These are phyloP conservation scores for Acanthococcus lagerstroemiae DNA, from an alignment of 2,888 invertebrate genomes.

Conservation along the genomic window DNA sequence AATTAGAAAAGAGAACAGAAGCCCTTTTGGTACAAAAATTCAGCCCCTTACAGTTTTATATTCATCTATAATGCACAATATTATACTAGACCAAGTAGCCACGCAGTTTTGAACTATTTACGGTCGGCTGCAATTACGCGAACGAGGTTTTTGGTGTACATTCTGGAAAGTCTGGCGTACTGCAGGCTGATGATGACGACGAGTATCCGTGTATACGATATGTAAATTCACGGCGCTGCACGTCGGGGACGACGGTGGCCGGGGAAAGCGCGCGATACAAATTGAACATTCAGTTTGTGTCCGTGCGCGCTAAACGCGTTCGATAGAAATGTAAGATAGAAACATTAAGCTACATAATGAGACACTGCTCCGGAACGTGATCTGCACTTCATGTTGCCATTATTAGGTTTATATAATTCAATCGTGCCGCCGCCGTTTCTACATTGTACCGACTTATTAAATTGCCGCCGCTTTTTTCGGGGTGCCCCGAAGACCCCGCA, in stretches of 20 bases:
- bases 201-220: too few relatives aligned
- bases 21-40: too few relatives aligned
- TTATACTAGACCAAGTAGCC: too few relatives aligned
- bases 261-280: slow-evolving; percentile 2
- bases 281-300: slow-evolving; percentile 17
- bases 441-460: slow-evolving; percentile 24
- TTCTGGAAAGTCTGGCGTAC: not conserved
- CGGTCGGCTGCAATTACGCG: not conserved
- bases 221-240: too few relatives aligned
- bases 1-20: too few relatives aligned
- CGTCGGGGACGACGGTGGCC: too few relatives aligned
- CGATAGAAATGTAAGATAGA: slow-evolving; percentile 23
- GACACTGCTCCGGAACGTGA: slow-evolving; percentile 23
- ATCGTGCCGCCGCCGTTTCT: slow-evolving; percentile 11
- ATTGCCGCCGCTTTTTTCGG: not conserved
- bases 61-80: too few relatives aligned
- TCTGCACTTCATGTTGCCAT: slow-evolving; percentile 20
- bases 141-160: not conserved
- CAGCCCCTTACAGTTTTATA: too few relatives aligned
- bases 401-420: slow-evolving; percentile 19
- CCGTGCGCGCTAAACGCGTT: slow-evolving; percentile 9
- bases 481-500: too few relatives aligned
- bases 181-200: not conserved
- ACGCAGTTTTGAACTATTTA: too few relatives aligned
- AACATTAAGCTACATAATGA: slow-evolving; percentile 23